Percentiles rank a stretch among this genome's conserved stretches.
Evolutionary conservation across 2,888 invertebrate species (phyloP).

Genomic region (Mimachlamys varia): DNA sequence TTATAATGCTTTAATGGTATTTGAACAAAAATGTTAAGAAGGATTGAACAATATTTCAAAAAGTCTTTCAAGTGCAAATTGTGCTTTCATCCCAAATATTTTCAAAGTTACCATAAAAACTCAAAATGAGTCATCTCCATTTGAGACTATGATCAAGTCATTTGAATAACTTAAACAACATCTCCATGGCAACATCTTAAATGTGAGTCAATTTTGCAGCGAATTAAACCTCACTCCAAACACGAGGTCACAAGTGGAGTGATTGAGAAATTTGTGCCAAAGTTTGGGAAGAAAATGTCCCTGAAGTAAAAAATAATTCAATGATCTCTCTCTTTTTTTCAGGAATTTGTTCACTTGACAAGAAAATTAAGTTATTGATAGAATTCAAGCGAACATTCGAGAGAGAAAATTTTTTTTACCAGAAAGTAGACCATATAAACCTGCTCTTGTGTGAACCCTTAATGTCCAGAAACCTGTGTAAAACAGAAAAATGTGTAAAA

Average conservation of each 20-base stretch:
- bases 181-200: constrained; percentile 1
- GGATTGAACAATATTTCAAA: not conserved
- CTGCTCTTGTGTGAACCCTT: too few relatives aligned
- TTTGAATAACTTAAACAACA: constrained; percentile 25
- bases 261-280: not conserved
- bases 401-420: too few relatives aligned
- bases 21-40: not conserved
- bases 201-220: constrained; percentile 28
- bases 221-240: constrained; percentile 9
- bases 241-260: not conserved
- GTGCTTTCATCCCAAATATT: not conserved
- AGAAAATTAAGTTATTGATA: not conserved
- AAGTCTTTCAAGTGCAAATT: not conserved
- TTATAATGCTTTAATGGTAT: too few relatives aligned
- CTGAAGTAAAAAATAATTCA: not conserved
- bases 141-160: not conserved
- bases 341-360: not conserved
- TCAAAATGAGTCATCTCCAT: constrained; percentile 21
- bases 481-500: too few relatives aligned
- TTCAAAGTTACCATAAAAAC: not conserved
- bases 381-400: not conserved
- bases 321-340: not conserved
- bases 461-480: too few relatives aligned
- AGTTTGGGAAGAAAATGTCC: constrained; percentile 4
- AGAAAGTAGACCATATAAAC: too few relatives aligned